phyloP scores from a whole-genome alignment of 2,797 vertebrate genomes.

The Hafferia zeledoni region DNA sequence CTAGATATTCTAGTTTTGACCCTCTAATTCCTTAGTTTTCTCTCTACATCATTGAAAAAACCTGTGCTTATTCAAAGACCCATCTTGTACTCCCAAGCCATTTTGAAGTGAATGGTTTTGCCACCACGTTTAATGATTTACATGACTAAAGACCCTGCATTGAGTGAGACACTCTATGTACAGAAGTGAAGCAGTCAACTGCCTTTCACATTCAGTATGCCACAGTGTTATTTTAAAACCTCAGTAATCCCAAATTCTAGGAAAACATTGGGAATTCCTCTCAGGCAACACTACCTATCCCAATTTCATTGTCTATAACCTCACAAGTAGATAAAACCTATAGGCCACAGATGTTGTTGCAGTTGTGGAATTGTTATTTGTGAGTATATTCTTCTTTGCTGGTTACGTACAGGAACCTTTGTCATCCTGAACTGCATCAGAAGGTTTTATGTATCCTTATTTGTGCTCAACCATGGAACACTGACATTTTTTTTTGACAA shows the following conservation, averaged over 20 bases:
- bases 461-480: neutral
- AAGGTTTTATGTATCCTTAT: neutral
- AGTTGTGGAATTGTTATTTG: neutral
- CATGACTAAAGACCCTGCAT: neutral
- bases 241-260: neutral
- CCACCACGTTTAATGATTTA: neutral
- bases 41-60: accelerated
- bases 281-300: neutral
- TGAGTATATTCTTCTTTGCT: neutral
- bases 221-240: neutral
- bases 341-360: neutral
- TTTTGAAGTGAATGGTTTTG: neutral
- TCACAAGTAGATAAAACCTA: neutral
- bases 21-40: neutral
- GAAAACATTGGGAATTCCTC: neutral
- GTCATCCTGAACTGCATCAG: neutral
- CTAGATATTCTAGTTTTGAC: neutral
- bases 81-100: accelerated
- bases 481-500: neutral
- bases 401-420: neutral
- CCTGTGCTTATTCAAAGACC: neutral
- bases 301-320: neutral
- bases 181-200: neutral
- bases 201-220: neutral
- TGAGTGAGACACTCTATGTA: neutral